A percentile compares a stretch with the other conserved stretches of the same genome.
phyloP scores from a whole-genome alignment of 2,113 vertebrate species.

The Rhinolophus sinicus region DNA sequence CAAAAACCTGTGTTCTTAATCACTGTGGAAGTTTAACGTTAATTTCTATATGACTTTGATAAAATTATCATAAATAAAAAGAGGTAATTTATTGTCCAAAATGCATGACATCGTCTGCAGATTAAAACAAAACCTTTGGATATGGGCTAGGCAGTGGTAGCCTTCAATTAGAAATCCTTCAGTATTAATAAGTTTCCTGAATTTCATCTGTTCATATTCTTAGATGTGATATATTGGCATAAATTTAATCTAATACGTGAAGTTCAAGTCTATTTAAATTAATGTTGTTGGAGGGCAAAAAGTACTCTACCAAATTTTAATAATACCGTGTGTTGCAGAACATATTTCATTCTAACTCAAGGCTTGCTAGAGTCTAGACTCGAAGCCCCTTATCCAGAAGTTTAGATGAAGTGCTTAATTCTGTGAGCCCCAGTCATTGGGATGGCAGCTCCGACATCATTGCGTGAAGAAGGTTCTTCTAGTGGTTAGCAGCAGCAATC shows the following conservation, averaged over 20 bases:
- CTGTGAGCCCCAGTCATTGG: rapidly evolving
- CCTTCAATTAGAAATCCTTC: background rate
- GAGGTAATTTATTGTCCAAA: background rate
- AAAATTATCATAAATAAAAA: constrained; percentile 32
- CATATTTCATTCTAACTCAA: background rate
- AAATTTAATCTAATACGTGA: background rate
- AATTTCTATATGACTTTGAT: background rate
- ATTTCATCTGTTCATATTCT: background rate
- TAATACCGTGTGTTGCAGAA: background rate
- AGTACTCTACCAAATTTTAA: background rate
- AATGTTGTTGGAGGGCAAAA: background rate
- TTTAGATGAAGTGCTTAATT: background rate
- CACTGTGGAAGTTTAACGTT: background rate
- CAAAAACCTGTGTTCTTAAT: background rate
- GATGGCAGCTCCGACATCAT: background rate
- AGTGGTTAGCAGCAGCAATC: background rate
- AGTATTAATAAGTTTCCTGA: background rate
- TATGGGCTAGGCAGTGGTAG: background rate
- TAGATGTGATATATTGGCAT: background rate
- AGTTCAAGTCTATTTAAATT: background rate
- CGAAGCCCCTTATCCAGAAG: background rate
- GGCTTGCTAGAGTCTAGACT: background rate
- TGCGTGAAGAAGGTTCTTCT: background rate
- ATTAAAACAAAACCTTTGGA: constrained; percentile 13
- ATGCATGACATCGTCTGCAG: background rate